These are phyloP conservation scores for Xanthorhoe designata DNA, from an alignment of 2,888 invertebrate species.

Conservation along the genomic window DNA sequence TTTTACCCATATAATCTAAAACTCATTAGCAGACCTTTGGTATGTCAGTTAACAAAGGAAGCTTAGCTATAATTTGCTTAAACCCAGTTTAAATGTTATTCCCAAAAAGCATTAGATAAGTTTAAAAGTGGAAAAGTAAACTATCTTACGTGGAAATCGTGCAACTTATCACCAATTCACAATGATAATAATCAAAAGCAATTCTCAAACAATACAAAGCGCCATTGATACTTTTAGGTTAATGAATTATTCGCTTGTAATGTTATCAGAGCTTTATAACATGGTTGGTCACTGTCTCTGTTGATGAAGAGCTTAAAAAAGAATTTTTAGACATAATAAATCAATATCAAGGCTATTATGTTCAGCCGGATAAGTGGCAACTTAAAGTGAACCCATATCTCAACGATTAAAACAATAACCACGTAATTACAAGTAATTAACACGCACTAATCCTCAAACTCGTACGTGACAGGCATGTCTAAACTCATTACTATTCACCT, in stretches of 20 bases:
- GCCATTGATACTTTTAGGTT: too few relatives aligned
- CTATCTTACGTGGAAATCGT: too few relatives aligned
- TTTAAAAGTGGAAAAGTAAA: background rate
- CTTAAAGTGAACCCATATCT: slow-evolving; percentile 3
- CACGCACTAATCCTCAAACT: slow-evolving; percentile 23
- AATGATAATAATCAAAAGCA: too few relatives aligned
- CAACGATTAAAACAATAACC: slow-evolving; percentile 27
- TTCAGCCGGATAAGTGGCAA: background rate
- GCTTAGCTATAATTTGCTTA: background rate
- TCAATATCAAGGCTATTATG: background rate
- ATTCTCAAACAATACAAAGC: too few relatives aligned
- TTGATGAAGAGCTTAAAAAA: background rate
- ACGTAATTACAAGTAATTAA: slow-evolving; percentile 29
- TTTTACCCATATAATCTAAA: background rate
- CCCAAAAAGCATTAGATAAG: background rate
- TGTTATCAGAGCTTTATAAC: too few relatives aligned
- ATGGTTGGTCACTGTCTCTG: too few relatives aligned
- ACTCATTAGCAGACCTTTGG: background rate
- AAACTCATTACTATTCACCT: slow-evolving; percentile 18
- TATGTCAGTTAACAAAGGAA: background rate
- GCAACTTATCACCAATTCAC: too few relatives aligned
- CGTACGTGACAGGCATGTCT: slow-evolving; percentile 34
- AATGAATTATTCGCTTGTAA: too few relatives aligned
- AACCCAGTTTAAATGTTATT: background rate
- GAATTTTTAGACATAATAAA: background rate